Conservation (phyloP, 2,113 vertebrate species). For the Terrapene triunguis region DNA sequence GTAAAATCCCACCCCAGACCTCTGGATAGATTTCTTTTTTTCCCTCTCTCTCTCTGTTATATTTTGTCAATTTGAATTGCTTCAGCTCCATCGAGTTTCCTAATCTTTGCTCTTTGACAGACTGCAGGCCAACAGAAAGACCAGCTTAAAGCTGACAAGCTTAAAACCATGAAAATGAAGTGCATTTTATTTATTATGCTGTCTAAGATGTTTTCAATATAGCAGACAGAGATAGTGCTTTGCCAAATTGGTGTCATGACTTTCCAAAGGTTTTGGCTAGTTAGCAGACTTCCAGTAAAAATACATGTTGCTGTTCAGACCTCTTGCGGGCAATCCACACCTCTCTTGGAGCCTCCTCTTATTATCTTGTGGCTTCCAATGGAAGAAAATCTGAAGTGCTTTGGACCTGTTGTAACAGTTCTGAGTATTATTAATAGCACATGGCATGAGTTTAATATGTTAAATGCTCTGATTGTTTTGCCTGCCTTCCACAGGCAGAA, state of each 20-base stretch:
- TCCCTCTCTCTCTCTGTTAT: constrained; percentile 27
- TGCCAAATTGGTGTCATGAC: constrained; percentile 78
- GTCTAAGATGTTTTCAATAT: constrained; percentile 82
- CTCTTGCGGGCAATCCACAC: constrained; percentile 78
- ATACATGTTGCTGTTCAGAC: constrained; percentile 76
- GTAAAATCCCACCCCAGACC: constrained; percentile 39
- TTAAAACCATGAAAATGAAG: constrained; percentile 69
- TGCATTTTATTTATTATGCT: constrained; percentile 72
- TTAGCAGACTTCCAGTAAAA: constrained; percentile 81
- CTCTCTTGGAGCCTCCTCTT: constrained; percentile 75
- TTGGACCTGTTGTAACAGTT: constrained; percentile 63
- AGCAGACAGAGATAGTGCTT: constrained; percentile 62
- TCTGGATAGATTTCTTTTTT: neutral
- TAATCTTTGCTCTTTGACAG: constrained; percentile 64
- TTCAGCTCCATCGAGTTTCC: constrained; percentile 10
- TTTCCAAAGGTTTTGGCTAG: constrained; percentile 80
- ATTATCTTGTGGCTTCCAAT: constrained; percentile 77
- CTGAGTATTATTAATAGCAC: constrained; percentile 45
- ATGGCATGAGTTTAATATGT: neutral
- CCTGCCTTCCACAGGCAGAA: neutral
- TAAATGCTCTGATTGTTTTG: neutral
- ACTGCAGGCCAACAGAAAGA: constrained; percentile 64
- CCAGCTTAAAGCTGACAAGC: constrained; percentile 57
- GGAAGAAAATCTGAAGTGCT: constrained; percentile 66
- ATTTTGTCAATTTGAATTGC: constrained; percentile 56